Evolutionary conservation across 2,113 vertebrate genomes (phyloP).

Genomic region (Podarcis raffonei): DNA sequence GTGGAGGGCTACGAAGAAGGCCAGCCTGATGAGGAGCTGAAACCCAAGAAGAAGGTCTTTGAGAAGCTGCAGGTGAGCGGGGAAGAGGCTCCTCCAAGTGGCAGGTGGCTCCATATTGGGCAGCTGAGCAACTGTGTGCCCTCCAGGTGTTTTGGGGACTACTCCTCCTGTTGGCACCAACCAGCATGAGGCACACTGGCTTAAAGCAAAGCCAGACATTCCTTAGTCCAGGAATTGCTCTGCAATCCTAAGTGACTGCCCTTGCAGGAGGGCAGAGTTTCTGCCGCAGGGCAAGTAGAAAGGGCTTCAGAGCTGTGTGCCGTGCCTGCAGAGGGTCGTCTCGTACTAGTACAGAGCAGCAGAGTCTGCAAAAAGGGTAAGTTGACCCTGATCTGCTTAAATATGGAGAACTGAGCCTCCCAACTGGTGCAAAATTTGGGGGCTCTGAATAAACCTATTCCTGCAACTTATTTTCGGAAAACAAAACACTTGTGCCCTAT

Average conservation of each 20-base stretch:
- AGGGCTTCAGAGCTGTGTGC: not conserved
- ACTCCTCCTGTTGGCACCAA: too few relatives aligned
- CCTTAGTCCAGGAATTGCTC: not conserved
- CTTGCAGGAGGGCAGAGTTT: not conserved
- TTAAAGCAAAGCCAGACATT: not conserved
- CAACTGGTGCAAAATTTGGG: not conserved
- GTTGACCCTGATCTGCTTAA: not conserved
- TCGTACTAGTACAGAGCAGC: not conserved
- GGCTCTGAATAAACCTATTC: too few relatives aligned
- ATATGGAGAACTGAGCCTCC: too few relatives aligned
- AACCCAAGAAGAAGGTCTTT: constrained; percentile 97
- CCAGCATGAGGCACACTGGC: not conserved
- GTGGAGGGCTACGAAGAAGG: constrained; percentile 88
- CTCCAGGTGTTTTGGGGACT: too few relatives aligned
- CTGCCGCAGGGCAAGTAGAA: not conserved
- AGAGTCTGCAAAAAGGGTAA: not conserved
- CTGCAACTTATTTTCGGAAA: not conserved
- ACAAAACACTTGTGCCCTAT: not conserved
- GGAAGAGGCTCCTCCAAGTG: not conserved
- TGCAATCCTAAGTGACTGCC: not conserved
- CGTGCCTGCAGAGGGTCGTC: not conserved
- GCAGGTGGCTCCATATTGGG: too few relatives aligned
- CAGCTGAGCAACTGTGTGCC: too few relatives aligned
- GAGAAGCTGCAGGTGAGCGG: constrained; percentile 92
- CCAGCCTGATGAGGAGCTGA: constrained; percentile 89